Base-by-base conservation (phyloP, 1,140 invertebrate species). In the Diuraphis noxia region DNA sequence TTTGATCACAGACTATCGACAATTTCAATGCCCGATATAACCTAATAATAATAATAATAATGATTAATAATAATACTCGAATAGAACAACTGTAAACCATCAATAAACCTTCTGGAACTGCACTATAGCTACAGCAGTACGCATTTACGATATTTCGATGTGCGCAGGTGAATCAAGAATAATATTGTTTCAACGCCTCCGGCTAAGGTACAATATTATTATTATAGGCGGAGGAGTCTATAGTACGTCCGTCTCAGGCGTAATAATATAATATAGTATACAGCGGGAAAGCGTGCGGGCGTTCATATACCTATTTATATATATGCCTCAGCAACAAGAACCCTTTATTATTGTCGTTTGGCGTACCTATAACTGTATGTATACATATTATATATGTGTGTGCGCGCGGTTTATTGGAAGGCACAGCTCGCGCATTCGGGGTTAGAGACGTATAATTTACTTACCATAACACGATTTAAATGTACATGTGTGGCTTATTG, bases 391-490 rank as follows among this genome's bases (percentile, higher is more conserved):
- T 46, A 3, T 46, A 17, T 46, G 43, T 63, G 56, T 63, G 56
- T n/a, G 25, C 13, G 30, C 30, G n/a, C 30, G 56, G 56, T 17
- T 63, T 72, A 63, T 72, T 17, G 13, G 56, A 17, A n/a, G 56
- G 56, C 34, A 72, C 56, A n/a, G n/a, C 56, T 72, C 56, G 56
- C 56, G 5, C 30, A 17, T 72, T 72, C n/a, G 13, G 56, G 56
- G 56, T 72, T 72, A 72, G 56, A 72, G 56, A 10, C 23, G 19
- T 89, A 79, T 89, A 89, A 89, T 89, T 89, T 89, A 19, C 34
- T 79, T 89, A 43, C 88, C 63, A 34, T 89, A 36, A 25, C 34
- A 25, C 30, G 40, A n/a, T 77, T 43, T 17, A 41, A 88, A n/a
- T 41, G 41, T 19, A 63, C 56, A 34, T 63, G 17, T 30, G 56